Evolutionary conservation across 2,888 invertebrate genomes (phyloP).

Genomic region (Parelbella ahira): DNA sequence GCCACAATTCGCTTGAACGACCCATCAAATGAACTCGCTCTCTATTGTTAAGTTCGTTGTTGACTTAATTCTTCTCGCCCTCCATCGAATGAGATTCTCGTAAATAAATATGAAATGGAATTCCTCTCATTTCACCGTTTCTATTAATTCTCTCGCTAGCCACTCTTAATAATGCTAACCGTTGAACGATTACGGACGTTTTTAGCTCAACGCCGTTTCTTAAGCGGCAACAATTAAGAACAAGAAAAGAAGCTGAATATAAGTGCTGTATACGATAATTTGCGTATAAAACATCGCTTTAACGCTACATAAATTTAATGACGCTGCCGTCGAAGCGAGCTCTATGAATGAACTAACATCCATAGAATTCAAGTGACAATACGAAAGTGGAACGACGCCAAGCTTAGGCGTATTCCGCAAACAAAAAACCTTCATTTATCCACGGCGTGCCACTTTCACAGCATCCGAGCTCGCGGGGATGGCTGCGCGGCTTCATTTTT

Average conservation of each 20-base stretch:
- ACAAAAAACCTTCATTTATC: slow-evolving; percentile 79
- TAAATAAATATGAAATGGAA: slow-evolving; percentile 60
- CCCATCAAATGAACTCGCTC: slow-evolving; percentile 44
- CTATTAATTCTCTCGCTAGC: slow-evolving; percentile 27
- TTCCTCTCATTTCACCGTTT: slow-evolving; percentile 34
- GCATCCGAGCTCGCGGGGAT: slow-evolving; percentile 75
- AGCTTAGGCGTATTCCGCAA: slow-evolving; percentile 74
- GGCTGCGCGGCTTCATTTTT: slow-evolving; percentile 63
- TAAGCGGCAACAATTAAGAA: slow-evolving; percentile 20
- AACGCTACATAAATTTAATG: slow-evolving; percentile 58
- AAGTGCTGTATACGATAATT: slow-evolving; percentile 35
- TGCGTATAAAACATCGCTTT: slow-evolving; percentile 40
- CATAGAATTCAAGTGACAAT: slow-evolving; percentile 72
- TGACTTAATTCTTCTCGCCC: slow-evolving; percentile 69
- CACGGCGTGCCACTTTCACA: slow-evolving; percentile 78
- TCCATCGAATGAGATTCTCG: slow-evolving; percentile 56
- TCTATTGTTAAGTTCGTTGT: slow-evolving; percentile 68
- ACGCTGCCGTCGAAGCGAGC: slow-evolving; percentile 41
- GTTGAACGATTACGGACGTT: slow-evolving; percentile 14
- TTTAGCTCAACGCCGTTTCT: slow-evolving; percentile 18
- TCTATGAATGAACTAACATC: slow-evolving; percentile 68
- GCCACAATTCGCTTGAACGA: slow-evolving; percentile 39
- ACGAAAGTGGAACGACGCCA: slow-evolving; percentile 67
- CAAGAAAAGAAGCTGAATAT: slow-evolving; percentile 24
- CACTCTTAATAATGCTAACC: slow-evolving; percentile 21